Percentiles rank a stretch among this genome's conserved stretches.
These are phyloP conservation scores for Gadus chalcogrammus DNA, from an alignment of 2,113 vertebrate species.

Conservation along the genomic window DNA sequence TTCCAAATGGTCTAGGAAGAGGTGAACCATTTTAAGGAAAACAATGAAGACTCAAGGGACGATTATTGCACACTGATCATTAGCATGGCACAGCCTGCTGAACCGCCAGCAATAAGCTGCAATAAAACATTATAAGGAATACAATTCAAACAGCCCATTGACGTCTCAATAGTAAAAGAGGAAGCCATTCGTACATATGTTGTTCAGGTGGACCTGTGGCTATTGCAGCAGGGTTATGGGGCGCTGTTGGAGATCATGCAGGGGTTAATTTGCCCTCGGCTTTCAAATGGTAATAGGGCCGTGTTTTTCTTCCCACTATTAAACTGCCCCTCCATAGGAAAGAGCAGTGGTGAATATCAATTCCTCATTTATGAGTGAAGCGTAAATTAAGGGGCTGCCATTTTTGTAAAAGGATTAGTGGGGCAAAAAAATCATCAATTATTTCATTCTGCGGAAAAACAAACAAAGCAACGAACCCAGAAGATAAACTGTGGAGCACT, in stretches of 20 bases:
- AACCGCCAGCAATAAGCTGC: too few species aligned
- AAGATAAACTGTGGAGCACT: neutral
- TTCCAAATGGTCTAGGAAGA: too few species aligned
- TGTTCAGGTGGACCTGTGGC: neutral
- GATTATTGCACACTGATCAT: too few species aligned
- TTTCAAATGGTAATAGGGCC: slow-evolving; percentile 45
- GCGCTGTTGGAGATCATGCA: neutral
- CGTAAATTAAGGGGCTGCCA: slow-evolving; percentile 38
- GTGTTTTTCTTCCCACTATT: slow-evolving; percentile 47
- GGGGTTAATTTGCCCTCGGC: slow-evolving; percentile 29
- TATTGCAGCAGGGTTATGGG: neutral
- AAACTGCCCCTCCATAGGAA: slow-evolving; percentile 30
- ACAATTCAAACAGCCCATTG: too few species aligned
- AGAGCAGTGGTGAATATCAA: slow-evolving; percentile 35
- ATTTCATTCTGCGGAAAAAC: neutral
- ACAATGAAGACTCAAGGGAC: too few species aligned
- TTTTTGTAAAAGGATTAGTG: slow-evolving; percentile 36
- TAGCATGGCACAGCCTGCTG: too few species aligned
- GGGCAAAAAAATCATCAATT: slow-evolving; percentile 43
- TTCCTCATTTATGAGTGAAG: slow-evolving; percentile 61
- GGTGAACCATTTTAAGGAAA: too few species aligned
- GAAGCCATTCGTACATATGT: too few species aligned
- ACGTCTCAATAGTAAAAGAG: too few species aligned
- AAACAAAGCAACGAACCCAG: neutral
- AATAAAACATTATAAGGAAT: too few species aligned